Evolutionary conservation across 2,797 vertebrate species (phyloP).

Genomic region (Cichlasoma orientale): DNA sequence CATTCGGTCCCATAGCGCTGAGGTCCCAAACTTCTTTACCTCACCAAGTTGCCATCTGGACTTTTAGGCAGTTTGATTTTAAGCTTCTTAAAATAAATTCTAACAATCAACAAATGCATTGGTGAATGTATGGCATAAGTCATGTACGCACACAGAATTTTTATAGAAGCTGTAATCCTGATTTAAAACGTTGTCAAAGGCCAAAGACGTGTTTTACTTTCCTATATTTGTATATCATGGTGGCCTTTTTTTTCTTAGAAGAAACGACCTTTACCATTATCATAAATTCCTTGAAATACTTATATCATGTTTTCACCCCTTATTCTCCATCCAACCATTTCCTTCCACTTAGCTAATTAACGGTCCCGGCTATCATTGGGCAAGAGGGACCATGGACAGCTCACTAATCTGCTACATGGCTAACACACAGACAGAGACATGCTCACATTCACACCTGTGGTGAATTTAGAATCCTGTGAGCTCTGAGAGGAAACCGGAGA

Average conservation of each 20-base stretch:
- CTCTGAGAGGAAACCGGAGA: not conserved
- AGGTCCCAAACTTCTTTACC: conserved; percentile 42
- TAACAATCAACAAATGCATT: conserved; percentile 20
- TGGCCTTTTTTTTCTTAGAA: no score
- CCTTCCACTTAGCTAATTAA: no score
- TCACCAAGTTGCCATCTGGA: conserved; percentile 59
- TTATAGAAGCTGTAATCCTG: conserved; percentile 27
- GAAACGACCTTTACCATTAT: no score
- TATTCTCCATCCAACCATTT: no score
- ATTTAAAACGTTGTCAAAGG: conserved; percentile 10
- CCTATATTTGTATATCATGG: not conserved
- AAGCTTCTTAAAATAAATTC: conserved; percentile 45
- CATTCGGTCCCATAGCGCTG: conserved; percentile 11
- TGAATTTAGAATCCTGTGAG: not conserved
- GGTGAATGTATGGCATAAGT: conserved; percentile 5
- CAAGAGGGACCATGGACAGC: no score
- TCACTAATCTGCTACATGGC: not conserved
- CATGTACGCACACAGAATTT: not conserved
- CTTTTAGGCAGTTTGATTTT: conserved; percentile 26
- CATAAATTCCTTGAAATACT: no score
- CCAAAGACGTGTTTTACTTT: not conserved
- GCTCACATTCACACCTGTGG: not conserved
- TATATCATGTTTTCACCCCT: no score
- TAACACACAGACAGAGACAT: not conserved
- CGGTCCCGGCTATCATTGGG: no score